Conservation (phyloP, 2,113 vertebrate genomes). For the Zootoca vivipara region DNA sequence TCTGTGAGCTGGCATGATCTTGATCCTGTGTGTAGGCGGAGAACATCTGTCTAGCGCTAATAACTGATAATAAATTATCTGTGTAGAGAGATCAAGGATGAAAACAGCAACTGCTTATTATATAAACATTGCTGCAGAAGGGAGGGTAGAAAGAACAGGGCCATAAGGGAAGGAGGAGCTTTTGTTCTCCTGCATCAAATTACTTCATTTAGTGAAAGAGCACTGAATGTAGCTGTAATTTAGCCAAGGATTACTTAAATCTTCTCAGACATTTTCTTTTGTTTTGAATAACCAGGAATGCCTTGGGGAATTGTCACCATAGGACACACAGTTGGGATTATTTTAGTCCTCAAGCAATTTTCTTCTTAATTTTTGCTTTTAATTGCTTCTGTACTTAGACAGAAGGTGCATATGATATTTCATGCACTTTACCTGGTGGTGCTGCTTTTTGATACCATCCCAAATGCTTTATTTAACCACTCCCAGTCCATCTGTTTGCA, state of each 20-base stretch:
- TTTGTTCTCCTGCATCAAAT: conserved; percentile 42
- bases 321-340: conserved; percentile 38
- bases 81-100: background rate
- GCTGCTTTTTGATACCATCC: background rate
- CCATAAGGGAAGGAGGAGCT: conserved; percentile 69
- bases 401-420: conserved; percentile 23
- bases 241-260: conserved; percentile 46
- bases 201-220: conserved; percentile 46
- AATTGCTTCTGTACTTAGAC: conserved; percentile 17
- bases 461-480: background rate
- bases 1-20: background rate
- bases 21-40: too few species aligned
- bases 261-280: conserved; percentile 12
- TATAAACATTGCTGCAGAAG: conserved; percentile 56
- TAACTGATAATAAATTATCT: background rate
- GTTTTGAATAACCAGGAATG: conserved; percentile 16
- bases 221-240: conserved; percentile 47
- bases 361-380: conserved; percentile 3
- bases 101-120: conserved; percentile 40
- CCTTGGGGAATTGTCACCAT: background rate
- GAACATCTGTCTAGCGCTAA: too few species aligned
- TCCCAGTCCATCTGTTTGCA: background rate
- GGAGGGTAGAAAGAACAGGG: conserved; percentile 53
- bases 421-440: background rate
- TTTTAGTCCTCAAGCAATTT: conserved; percentile 15